Conservation (phyloP, 2,797 vertebrate species). For the Sparus aurata region DNA sequence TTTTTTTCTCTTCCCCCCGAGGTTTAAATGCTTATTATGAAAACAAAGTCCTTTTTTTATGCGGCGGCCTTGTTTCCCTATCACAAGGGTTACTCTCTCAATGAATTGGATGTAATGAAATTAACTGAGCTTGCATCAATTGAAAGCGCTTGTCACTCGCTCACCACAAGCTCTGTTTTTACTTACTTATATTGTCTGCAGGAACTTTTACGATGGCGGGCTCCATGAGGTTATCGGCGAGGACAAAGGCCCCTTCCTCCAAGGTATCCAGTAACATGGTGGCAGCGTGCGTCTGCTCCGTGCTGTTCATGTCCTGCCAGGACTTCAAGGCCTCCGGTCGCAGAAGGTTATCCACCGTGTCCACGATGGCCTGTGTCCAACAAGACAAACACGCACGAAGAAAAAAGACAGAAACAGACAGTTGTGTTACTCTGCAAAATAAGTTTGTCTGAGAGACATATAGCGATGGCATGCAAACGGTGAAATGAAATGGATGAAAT, state of each 20-base stretch:
- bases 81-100: conserved; percentile 60
- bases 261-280: conserved; percentile 99
- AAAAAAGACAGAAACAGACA: conserved; percentile 12
- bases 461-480: conserved; percentile 62
- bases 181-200: conserved; percentile 98
- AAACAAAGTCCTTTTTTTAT: conserved; percentile 77
- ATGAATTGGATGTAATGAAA: conserved; percentile 65
- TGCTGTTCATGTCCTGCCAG: conserved; percentile 98
- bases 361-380: conserved; percentile 94
- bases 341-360: conserved; percentile 98
- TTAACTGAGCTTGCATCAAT: conserved; percentile 60
- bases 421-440: conserved; percentile 34
- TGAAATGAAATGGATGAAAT: conserved; percentile 39
- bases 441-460: not conserved
- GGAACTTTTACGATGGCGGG: conserved; percentile 97
- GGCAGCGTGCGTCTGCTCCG: conserved; percentile 97
- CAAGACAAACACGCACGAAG: conserved; percentile 28
- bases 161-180: conserved; percentile 43
- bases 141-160: conserved; percentile 34
- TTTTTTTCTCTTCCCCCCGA: conserved; percentile 72
- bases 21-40: conserved; percentile 79
- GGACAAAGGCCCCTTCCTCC: conserved; percentile 98
- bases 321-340: conserved; percentile 96
- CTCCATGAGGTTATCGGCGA: conserved; percentile 98
- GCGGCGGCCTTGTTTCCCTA: conserved; percentile 65